phyloP scores from a whole-genome alignment of 2,113 vertebrate genomes.

The Mellivora capensis region DNA sequence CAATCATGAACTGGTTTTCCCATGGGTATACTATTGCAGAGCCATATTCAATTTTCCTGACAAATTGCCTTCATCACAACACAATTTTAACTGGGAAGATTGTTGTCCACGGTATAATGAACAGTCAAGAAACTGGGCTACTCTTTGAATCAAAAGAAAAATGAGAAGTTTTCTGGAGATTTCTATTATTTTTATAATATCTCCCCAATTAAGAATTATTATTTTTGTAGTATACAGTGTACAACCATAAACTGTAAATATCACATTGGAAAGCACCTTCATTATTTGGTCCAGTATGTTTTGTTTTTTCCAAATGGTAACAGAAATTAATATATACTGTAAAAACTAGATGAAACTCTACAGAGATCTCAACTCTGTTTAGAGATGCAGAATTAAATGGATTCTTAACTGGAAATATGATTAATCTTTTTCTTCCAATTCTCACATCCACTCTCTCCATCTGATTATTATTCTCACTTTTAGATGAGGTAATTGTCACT shows the following conservation, averaged over 20 bases:
- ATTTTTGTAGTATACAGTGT: neutral
- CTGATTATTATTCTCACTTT: neutral
- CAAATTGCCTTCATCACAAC: neutral
- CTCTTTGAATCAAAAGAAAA: neutral
- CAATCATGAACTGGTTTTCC: neutral
- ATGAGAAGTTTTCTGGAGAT: neutral
- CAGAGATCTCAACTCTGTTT: neutral
- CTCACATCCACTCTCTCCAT: neutral
- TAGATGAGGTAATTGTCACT: neutral
- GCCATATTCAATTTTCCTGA: neutral
- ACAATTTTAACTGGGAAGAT: neutral
- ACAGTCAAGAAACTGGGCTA: neutral
- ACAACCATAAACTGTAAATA: neutral
- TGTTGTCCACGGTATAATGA: neutral
- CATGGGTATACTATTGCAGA: neutral
- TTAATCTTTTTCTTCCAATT: neutral
- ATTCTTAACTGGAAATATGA: neutral
- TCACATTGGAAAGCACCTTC: neutral
- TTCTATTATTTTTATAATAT: neutral
- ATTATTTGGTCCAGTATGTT: neutral
- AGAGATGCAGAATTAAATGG: constrained; percentile 3
- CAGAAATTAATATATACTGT: neutral
- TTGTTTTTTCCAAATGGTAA: neutral
- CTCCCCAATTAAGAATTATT: neutral
- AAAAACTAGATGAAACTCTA: neutral